phyloP scores from a whole-genome alignment of 2,797 vertebrate genomes.

The Macrochelys suwanniensis region DNA sequence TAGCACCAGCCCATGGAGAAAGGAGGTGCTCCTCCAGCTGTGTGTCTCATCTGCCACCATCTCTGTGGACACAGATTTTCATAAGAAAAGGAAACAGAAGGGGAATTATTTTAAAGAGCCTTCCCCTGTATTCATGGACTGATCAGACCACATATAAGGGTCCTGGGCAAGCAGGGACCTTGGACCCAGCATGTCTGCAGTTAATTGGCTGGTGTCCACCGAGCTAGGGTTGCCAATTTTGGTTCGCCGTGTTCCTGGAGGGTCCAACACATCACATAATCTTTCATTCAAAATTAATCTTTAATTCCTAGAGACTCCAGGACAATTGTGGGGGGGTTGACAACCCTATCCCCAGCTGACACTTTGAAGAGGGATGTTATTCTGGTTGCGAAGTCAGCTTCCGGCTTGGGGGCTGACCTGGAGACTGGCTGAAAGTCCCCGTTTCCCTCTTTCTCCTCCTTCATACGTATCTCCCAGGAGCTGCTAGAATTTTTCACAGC shows the following conservation, averaged over 20 bases:
- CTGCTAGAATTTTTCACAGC: background rate
- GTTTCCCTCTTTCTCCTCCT: background rate
- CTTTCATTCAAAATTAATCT: no score
- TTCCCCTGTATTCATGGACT: background rate
- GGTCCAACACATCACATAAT: no score
- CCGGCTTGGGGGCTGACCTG: background rate
- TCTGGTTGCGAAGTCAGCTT: background rate
- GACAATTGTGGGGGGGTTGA: background rate
- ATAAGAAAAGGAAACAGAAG: background rate
- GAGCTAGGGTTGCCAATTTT: background rate
- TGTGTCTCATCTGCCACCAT: background rate
- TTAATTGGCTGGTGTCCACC: background rate
- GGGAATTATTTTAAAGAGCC: background rate
- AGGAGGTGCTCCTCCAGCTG: background rate
- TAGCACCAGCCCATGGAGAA: background rate
- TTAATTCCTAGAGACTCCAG: no score
- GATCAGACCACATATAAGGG: background rate
- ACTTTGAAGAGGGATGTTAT: background rate
- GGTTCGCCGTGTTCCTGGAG: background rate
- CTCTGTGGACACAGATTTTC: background rate
- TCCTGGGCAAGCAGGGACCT: background rate
- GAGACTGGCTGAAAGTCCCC: background rate
- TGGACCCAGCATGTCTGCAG: background rate
- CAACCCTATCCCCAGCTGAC: rapidly evolving
- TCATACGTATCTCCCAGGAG: background rate